phyloP scores from a whole-genome alignment of 1,140 invertebrate genomes.

The Drosophila pseudoananassae region DNA sequence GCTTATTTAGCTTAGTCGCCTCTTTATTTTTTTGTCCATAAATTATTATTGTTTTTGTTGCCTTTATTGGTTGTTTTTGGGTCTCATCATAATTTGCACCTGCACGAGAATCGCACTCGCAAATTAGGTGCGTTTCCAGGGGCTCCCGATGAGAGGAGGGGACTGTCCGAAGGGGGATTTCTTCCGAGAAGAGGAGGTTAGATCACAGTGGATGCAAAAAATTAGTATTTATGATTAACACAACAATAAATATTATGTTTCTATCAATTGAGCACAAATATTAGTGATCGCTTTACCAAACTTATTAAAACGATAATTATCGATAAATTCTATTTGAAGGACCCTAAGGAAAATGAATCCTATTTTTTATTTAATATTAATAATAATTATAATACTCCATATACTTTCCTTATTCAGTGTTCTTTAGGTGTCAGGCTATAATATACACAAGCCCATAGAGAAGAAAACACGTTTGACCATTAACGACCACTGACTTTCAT shows the following conservation, averaged over 20 bases:
- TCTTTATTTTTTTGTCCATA: constrained; percentile 24
- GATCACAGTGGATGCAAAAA: constrained; percentile 11
- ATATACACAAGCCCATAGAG: constrained; percentile 25
- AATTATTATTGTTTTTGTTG: constrained; percentile 37
- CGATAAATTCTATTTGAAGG: background rate
- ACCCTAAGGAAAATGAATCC: background rate
- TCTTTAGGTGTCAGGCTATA: constrained; percentile 23
- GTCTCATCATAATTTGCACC: constrained; percentile 68
- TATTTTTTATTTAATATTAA: background rate
- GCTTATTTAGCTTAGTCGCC: constrained; percentile 42
- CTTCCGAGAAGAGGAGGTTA: constrained; percentile 5
- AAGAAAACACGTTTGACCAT: constrained; percentile 66
- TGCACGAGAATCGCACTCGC: constrained; percentile 60
- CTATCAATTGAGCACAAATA: background rate
- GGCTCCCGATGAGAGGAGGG: background rate
- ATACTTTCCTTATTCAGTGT: constrained; percentile 39
- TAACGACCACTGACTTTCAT: constrained; percentile 46
- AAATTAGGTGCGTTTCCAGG: constrained; percentile 62
- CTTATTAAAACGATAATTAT: too few relatives aligned
- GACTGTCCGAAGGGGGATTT: background rate
- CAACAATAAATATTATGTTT: background rate
- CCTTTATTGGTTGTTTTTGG: constrained; percentile 24
- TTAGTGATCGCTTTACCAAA: too few relatives aligned
- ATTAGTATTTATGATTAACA: background rate
- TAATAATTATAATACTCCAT: background rate